Conservation (phyloP, 2,113 vertebrate species). For the Mobula hypostoma region DNA sequence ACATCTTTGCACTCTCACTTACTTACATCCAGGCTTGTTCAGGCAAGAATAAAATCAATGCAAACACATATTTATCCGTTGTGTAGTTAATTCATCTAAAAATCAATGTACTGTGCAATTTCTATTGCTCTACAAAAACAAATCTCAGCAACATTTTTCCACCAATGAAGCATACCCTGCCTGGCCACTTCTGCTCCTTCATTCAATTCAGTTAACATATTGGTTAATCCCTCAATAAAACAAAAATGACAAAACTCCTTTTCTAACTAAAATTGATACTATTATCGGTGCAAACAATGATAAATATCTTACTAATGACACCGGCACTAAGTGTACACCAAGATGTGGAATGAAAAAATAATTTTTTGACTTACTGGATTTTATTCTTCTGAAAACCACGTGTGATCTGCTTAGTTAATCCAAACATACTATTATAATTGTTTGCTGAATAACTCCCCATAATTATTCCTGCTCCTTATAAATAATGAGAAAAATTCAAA, state of each 20-base stretch:
- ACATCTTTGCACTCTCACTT: neutral
- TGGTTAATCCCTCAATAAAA: neutral
- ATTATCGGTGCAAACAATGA: neutral
- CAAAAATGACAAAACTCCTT: neutral
- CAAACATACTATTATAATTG: neutral
- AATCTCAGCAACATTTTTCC: neutral
- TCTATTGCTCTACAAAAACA: neutral
- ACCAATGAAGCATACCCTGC: neutral
- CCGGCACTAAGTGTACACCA: neutral
- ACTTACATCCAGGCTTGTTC: neutral
- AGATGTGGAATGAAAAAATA: neutral
- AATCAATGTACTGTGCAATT: neutral
- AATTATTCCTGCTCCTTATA: neutral
- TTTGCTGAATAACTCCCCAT: neutral
- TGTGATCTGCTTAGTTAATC: neutral
- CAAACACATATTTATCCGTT: slow-evolving; percentile 26
- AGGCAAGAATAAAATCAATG: neutral
- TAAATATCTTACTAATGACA: neutral
- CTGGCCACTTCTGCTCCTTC: neutral
- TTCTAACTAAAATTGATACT: neutral
- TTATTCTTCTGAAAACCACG: neutral
- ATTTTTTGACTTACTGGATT: neutral
- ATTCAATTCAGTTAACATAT: neutral
- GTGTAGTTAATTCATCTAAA: slow-evolving; percentile 16
- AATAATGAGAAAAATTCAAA: neutral